Conservation (phyloP, 2,797 vertebrate species). For the Pseudochaenichthys georgianus region DNA sequence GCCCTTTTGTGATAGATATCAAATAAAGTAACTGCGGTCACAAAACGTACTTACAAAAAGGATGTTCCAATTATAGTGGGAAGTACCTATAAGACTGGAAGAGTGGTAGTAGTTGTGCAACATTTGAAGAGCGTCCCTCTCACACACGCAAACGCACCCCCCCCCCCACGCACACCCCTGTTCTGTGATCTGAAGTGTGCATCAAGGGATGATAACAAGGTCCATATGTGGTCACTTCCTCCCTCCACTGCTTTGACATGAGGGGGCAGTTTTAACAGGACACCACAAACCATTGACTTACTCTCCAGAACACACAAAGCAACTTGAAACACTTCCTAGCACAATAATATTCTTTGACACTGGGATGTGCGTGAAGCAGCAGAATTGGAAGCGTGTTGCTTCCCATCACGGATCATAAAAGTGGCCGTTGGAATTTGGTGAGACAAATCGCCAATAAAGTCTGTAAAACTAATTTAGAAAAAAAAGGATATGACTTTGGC, state of each 20-base stretch:
- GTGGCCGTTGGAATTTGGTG: conserved; percentile 6
- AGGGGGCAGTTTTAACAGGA: conserved; percentile 67
- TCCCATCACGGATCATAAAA: conserved; percentile 15
- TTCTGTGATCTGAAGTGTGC: conserved; percentile 55
- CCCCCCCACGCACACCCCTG: conserved; percentile 33
- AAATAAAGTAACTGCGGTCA: conserved; percentile 6
- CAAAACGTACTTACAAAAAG: not conserved
- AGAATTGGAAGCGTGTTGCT: not conserved
- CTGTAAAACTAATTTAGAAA: not conserved
- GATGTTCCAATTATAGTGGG: not conserved
- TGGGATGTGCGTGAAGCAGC: conserved; percentile 6
- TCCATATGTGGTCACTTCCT: conserved; percentile 82
- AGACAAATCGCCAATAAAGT: not conserved
- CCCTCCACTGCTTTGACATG: conserved; percentile 42
- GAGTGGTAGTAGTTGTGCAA: conserved; percentile 9
- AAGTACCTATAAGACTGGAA: conserved; percentile 11
- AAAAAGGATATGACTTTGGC: not conserved
- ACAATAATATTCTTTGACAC: conserved; percentile 36
- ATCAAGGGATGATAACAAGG: conserved; percentile 74
- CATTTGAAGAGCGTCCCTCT: conserved; percentile 11
- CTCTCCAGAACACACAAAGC: conserved; percentile 35
- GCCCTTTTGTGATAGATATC: conserved; percentile 13
- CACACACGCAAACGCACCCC: conserved; percentile 19
- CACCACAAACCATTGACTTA: conserved; percentile 57
- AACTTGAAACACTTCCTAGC: conserved; percentile 32